phyloP scores from a whole-genome alignment of 2,113 vertebrate genomes.

The Cephalopterus ornatus region DNA sequence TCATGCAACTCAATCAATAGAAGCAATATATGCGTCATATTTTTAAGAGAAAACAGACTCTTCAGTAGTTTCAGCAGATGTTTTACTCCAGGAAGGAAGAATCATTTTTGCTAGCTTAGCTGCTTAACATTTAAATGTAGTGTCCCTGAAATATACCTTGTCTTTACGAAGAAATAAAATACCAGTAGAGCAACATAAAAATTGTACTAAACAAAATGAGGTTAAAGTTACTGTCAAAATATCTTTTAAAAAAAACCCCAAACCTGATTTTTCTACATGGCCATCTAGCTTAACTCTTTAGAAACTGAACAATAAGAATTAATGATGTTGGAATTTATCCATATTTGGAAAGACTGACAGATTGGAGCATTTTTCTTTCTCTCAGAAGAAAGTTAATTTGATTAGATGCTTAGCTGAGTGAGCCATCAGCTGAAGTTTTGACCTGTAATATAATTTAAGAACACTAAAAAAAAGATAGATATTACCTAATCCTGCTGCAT shows the following conservation, averaged over 20 bases:
- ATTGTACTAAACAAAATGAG: neutral
- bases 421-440: neutral
- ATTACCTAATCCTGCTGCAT: neutral
- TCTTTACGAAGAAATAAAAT: slow-evolving; percentile 13
- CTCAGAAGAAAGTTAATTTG: neutral
- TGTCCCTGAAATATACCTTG: slow-evolving; percentile 9
- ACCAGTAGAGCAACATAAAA: neutral
- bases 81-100: neutral
- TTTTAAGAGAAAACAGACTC: slow-evolving; percentile 20
- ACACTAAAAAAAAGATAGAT: neutral
- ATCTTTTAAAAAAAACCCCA: neutral
- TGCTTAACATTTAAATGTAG: slow-evolving; percentile 26
- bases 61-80: neutral
- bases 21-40: neutral
- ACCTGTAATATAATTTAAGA: neutral
- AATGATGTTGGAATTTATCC: neutral
- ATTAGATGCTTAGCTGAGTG: neutral
- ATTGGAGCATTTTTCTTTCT: neutral
- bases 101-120: neutral
- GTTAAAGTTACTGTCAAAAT: neutral
- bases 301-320: neutral
- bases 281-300: neutral
- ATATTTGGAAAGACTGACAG: neutral
- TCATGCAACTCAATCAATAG: neutral
- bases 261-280: neutral